Base-by-base conservation (phyloP, 1,140 invertebrate species). In the Vanessa atalanta region DNA sequence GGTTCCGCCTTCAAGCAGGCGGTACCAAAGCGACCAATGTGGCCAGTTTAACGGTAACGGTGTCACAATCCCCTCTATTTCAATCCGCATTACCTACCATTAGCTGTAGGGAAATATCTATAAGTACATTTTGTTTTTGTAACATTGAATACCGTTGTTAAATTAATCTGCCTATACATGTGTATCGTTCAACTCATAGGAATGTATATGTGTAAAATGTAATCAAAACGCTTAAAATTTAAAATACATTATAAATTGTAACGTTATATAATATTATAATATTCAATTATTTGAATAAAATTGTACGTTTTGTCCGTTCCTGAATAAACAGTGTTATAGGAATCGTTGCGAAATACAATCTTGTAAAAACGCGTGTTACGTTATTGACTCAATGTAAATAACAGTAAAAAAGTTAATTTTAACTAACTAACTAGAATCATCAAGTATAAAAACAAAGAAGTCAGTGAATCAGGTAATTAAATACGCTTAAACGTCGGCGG, bases 1-100 rank as follows among this genome's bases (percentile, higher is more conserved):
- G 68, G 73, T 55, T 47, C 61, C 76, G 76, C 76, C 76, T 75
- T 77, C 69, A 11, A 67, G 64, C 72, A 67, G 76, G 72, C 68
- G 76, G 68, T 73, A 65, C 67, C 47, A 20, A 47, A 31, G 48
- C 67, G 74, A 66, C 84, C 84, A 86, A 84, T 86, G 79, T 80
- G 76, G 79, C 53, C 57, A 68, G 55, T 71, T 77, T 86, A 86
- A 86, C 84, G 81, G 81, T 81, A 71, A 74, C 57, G 63, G 65
- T 64, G 72, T 70, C 53, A 73, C 67, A 75, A 70, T 75, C 73
- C 73, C 73, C 73, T 47, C 73, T 13, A 68, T 43, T 43, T 43
- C 37, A 43, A 43, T 43, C 47, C 11, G 50, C 69, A 43, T 47
- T 73, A 61, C 65, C 72, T 73, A 73, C 16, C 13, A 66, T 63